Base-by-base conservation (phyloP, 1,140 invertebrate genomes). In the Teleogryllus occipitalis region DNA sequence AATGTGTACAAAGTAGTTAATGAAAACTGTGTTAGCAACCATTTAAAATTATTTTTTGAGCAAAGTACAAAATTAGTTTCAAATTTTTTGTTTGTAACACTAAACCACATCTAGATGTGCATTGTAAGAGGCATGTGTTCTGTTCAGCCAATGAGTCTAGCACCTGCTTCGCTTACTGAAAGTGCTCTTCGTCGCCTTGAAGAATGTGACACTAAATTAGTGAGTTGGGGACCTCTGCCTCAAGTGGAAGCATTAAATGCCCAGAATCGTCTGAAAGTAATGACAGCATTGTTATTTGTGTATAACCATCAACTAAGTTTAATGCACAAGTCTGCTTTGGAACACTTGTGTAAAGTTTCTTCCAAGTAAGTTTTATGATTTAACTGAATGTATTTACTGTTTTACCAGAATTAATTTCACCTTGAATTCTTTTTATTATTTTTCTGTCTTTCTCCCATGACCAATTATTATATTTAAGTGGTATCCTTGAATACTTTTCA, bases 201-300 rank as follows among this genome's bases (percentile, higher is more conserved):
- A 86, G 93, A 95, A 85, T 94, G 94, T 83, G 95, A 96, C 83
- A 92, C 92, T 21, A 93, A 95, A 84, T 89, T 94, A 76, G 92
- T 96, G 54, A 93, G 91, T 83, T 95, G 95, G 92, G 95, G 96
- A 8, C 96, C 96, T 72, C 88, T 95, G 80, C 90, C 94, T 74
- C 94, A 96, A 86, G 90, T 96, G 48, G 94, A 97, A 86, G 90
- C 89, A n/a, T 87, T 97, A 14, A 94, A 94, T 87, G 93, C 95
- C 72, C 93, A 95, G 84, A 96, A 96, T 84, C 89, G 95, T 79
- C 89, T 96, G 80, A 91, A 93, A 86, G 92, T 97, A 14, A 91
- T 97, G 89, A 93, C 95, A 15, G 93, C 95, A 78, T 86, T 97
- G 39, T 87, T 97, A 49, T 96, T 96, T 86, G 89, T 95, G 81